phyloP scores from a whole-genome alignment of 2,797 vertebrate genomes.

The Crax fasciolata region DNA sequence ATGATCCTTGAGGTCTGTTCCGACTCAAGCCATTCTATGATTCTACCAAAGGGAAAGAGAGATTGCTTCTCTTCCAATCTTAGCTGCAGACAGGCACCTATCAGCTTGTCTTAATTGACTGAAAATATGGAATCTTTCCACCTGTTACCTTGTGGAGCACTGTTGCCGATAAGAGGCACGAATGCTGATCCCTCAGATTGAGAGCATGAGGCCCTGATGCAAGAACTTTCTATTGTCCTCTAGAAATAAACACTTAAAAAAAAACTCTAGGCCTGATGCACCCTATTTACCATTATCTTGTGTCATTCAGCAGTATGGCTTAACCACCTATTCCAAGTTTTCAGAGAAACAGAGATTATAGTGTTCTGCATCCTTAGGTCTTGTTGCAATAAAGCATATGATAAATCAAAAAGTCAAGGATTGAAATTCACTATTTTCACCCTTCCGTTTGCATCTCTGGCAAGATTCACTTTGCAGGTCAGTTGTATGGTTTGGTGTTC shows the following conservation, averaged over 20 bases:
- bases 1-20: no score
- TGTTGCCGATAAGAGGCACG: not conserved
- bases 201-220: not conserved
- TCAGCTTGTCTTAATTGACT: not conserved
- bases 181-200: not conserved
- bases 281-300: not conserved
- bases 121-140: not conserved
- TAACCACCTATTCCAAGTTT: not conserved
- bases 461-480: not conserved
- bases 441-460: not conserved
- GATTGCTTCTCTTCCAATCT: not conserved
- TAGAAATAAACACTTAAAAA: not conserved
- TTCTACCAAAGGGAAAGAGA: not conserved
- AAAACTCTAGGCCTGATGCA: not conserved
- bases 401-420: not conserved
- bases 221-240: not conserved
- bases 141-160: not conserved
- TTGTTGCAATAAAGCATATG: not conserved
- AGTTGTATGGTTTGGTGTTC: not conserved
- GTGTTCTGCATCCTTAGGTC: not conserved
- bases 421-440: not conserved
- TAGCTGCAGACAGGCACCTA: not conserved
- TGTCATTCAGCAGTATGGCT: not conserved
- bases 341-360: not conserved
- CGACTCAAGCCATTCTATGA: no score